Evolutionary conservation across 2,888 invertebrate genomes (phyloP).

Genomic region (Drosophila birchii): DNA sequence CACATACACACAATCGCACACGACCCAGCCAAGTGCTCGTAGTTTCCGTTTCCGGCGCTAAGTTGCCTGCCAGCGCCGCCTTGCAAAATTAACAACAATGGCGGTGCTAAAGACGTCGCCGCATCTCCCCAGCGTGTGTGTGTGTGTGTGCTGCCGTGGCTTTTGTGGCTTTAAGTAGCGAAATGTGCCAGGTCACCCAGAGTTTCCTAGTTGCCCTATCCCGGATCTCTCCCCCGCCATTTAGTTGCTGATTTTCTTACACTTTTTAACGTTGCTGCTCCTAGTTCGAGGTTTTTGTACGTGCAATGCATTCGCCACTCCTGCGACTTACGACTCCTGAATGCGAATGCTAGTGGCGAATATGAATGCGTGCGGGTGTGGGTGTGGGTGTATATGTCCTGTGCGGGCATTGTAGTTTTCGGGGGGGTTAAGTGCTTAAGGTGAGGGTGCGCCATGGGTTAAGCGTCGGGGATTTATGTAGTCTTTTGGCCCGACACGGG

Average conservation of each 20-base stretch:
- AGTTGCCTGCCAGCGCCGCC: slow-evolving; percentile 64
- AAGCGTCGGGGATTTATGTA: slow-evolving; percentile 65
- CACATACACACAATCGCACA: slow-evolving; percentile 33
- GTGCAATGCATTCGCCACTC: slow-evolving; percentile 36
- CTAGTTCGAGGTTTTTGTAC: slow-evolving; percentile 61
- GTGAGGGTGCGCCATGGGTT: slow-evolving; percentile 17
- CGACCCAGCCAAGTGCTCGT: slow-evolving; percentile 70
- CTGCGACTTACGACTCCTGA: slow-evolving; percentile 11
- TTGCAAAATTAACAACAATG: slow-evolving; percentile 79
- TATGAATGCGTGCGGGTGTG: slow-evolving; percentile 16
- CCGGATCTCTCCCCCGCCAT: slow-evolving; percentile 40
- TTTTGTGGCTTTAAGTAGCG: slow-evolving; percentile 78
- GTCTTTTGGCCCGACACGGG: slow-evolving; percentile 67
- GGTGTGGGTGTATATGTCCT: not conserved
- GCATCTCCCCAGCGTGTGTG: slow-evolving; percentile 39
- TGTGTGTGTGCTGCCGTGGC: slow-evolving; percentile 51
- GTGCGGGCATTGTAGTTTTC: slow-evolving; percentile 35
- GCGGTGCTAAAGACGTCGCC: slow-evolving; percentile 75
- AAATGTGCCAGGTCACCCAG: slow-evolving; percentile 61
- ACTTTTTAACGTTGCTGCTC: slow-evolving; percentile 70
- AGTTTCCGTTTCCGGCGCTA: slow-evolving; percentile 77
- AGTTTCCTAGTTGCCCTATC: not conserved
- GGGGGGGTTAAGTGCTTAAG: slow-evolving; percentile 15
- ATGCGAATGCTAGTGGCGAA: slow-evolving; percentile 14
- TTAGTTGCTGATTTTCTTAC: slow-evolving; percentile 74